Evolutionary conservation across 2,113 vertebrate species (phyloP), one percentile per base, ranked within the genome.

Genomic region (Petromus typicus): DNA sequence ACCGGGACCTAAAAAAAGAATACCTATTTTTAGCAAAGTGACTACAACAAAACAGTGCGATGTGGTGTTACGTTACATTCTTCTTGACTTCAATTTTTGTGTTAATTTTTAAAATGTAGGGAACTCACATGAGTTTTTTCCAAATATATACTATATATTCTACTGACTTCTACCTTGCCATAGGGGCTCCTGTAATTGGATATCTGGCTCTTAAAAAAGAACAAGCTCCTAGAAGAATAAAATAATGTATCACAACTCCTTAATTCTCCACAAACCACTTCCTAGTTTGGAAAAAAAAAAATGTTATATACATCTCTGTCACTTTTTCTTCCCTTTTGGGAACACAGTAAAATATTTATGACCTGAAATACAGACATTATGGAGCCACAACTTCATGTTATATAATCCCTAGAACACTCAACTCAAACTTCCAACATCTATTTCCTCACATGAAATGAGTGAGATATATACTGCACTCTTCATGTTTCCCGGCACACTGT

Each of bases 1-100:
- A 99, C 96, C 98, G 98, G 97, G 98, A 99, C 97, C 98, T 99
- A 97, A 27, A 51, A 91, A 97, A 5, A 94, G 13, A 85, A 51
- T 75, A 89, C 45, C 5, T 75, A 34, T 90, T 97, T 98, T 96
- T 96, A 96, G 92, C 80, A 96, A 89, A 95, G 12, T 93, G 89
- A 89, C 89, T 69, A 82, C 43, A 89, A 78, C 89, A 59, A 18
- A 75, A 93, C 76, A 43, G 14, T n/a, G 27, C 25, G 73, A 37
- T 45, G 30, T 89, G 51, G 30, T 89, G 51, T 75, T 82, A 90
- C 64, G 75, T 76, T 71, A 66, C 20, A 64, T 69, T 94, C 11
- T 69, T 85, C 10, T 6, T 69, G 45, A 91, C 67, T 86, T 79
- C 27, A 64, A 32, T 37, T 86, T 96, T 96, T 81, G 14, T 76